A percentile compares a stretch with the other conserved stretches of the same genome.
Conservation (phyloP, 2,888 invertebrate species). For the Nemotelus pantherinus region DNA sequence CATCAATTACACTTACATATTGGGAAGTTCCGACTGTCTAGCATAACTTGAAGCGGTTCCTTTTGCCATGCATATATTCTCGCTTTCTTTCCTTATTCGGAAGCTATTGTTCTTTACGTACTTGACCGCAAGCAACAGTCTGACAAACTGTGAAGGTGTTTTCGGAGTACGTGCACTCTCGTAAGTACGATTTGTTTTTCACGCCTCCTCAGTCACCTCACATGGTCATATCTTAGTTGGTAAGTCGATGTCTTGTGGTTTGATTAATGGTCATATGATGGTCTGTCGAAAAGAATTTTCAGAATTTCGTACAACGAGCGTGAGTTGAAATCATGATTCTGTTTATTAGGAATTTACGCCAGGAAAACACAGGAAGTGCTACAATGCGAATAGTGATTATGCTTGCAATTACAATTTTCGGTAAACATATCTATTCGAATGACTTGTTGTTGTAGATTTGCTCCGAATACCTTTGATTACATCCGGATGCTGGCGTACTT, state of each 20-base stretch:
- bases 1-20: not conserved
- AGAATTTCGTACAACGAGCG: not conserved
- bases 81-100: too few relatives aligned
- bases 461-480: too few relatives aligned
- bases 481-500: too few relatives aligned
- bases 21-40: not conserved
- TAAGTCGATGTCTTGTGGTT: constrained; percentile 12
- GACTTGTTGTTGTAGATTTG: too few relatives aligned
- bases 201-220: not conserved
- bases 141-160: constrained; percentile 13
- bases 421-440: too few relatives aligned
- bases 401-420: too few relatives aligned
- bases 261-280: constrained; percentile 22
- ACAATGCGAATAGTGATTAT: too few relatives aligned
- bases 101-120: not conserved
- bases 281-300: not conserved
- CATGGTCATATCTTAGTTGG: too few relatives aligned
- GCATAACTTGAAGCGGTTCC: not conserved
- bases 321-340: not conserved
- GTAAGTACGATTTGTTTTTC: not conserved
- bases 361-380: not conserved
- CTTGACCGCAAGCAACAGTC: not conserved
- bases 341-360: not conserved
- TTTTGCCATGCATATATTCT: not conserved
- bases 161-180: not conserved